Base-by-base conservation (phyloP, 2,888 invertebrate genomes). In the Microplitis deprimator region DNA sequence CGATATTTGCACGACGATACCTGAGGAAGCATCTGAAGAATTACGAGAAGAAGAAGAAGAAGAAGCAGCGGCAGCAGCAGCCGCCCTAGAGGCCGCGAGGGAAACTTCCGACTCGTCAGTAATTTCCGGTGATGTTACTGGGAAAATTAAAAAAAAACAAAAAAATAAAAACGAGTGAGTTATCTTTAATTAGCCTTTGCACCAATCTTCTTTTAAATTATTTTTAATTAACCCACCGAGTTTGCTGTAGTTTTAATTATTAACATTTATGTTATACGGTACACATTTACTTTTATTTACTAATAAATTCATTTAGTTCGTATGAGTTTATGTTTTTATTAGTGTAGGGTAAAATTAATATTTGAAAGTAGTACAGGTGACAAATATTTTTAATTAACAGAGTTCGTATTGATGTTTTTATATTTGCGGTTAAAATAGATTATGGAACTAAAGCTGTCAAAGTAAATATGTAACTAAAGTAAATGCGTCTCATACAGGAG, bases 11-110 rank as follows among this genome's bases (percentile, higher is more conserved):
- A 87, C 89, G 69, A 89, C 89, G 79, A 90, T 90, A 79, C 89
- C 89, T 59, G 94, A 85, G 92, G 94, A 76, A 92, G 93, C 82
- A 91, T 94, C 81, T 89, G 93, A 81, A 91, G 92, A 82, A 91
- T 92, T 85, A 88, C 91, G 88, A 88, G 92, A 87, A 85, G 90
- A 86, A 83, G 90, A 86, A 82, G 90, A 86, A 86, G 91, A 86
- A 84, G 93, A 80, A 91, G 92, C 86, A 6, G 86, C 85, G 6
- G 81, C 85, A 8, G 81, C 81, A 1, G 80, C 79, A 13, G 83
- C 84, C 29, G 81, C 81, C 0, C 82, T 80, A 8, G 79, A 77
- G 1, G 76, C 81, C 38, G 83, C 80, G 1, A 75, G 79, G 65
- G 81, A 81, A 39, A 81, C 77, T 61, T 68, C 74, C 38, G 50